Conservation (phyloP, 2,888 invertebrate genomes). For the Tromatobia lineatoria region DNA sequence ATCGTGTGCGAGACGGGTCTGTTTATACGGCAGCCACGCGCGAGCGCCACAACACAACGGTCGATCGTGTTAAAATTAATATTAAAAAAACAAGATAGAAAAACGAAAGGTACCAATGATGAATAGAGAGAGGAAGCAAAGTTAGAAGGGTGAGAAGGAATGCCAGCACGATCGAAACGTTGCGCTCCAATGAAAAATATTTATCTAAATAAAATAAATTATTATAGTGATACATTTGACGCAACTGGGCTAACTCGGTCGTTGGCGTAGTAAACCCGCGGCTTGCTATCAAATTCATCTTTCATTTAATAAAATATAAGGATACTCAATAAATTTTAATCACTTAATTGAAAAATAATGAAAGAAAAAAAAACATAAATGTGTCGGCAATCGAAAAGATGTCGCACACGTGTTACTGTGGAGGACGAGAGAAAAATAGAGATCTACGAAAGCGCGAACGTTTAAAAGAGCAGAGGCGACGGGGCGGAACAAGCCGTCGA, state of each 20-base stretch:
- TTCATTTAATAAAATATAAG: slow-evolving; percentile 4
- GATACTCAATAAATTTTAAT: slow-evolving; percentile 1
- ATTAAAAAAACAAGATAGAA: background rate
- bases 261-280: background rate
- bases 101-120: background rate
- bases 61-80: slow-evolving; percentile 22
- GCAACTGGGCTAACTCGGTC: background rate
- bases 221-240: slow-evolving; percentile 40
- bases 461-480: slow-evolving; percentile 6
- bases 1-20: slow-evolving; percentile 40
- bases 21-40: slow-evolving; percentile 9
- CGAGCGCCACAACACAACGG: slow-evolving; percentile 17
- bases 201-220: slow-evolving; percentile 53
- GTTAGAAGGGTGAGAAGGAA: background rate
- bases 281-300: background rate
- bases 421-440: slow-evolving; percentile 11
- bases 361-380: background rate
- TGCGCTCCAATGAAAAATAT: slow-evolving; percentile 23
- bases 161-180: slow-evolving; percentile 25
- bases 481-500: background rate
- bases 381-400: background rate
- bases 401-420: background rate
- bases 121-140: background rate
- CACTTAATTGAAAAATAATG: background rate
- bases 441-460: slow-evolving; percentile 12